A percentile compares a stretch with the other conserved stretches of the same genome.
These are phyloP conservation scores for Saguinus imperator DNA, from an alignment of 2,113 vertebrate genomes.

Conservation along the genomic window DNA sequence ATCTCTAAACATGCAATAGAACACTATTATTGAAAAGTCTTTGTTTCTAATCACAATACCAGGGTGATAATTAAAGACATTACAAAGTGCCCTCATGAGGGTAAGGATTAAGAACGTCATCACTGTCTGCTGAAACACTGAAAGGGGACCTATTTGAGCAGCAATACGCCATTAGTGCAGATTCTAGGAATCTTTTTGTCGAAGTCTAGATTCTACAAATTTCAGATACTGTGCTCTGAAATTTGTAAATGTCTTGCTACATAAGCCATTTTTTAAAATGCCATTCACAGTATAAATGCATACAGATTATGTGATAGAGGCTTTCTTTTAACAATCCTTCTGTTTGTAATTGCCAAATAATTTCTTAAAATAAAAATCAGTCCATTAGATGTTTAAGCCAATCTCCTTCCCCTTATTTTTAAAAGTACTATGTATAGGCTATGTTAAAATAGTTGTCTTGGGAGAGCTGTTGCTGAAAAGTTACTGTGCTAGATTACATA, in stretches of 20 bases:
- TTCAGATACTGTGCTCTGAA: slow-evolving; percentile 6
- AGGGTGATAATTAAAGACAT: slow-evolving; percentile 75
- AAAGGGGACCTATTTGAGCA: slow-evolving; percentile 8
- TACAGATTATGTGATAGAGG: slow-evolving; percentile 17
- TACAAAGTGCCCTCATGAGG: slow-evolving; percentile 58
- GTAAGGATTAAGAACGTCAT: slow-evolving; percentile 57
- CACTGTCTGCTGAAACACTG: slow-evolving; percentile 9
- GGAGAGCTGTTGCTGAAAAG: slow-evolving; percentile 76
- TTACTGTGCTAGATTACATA: slow-evolving; percentile 51
- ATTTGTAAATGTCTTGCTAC: slow-evolving; percentile 33
- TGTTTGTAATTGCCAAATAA: slow-evolving; percentile 54
- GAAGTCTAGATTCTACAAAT: neutral
- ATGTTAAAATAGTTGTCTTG: slow-evolving; percentile 64
- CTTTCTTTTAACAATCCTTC: slow-evolving; percentile 62
- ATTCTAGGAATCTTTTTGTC: neutral
- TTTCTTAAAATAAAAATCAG: slow-evolving; percentile 63
- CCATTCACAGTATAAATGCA: slow-evolving; percentile 43
- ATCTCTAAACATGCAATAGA: slow-evolving; percentile 81
- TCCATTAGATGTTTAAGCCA: slow-evolving; percentile 32
- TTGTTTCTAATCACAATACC: slow-evolving; percentile 79
- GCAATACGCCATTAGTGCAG: neutral
- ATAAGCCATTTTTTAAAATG: neutral
- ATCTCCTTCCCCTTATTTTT: slow-evolving; percentile 56
- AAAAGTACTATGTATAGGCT: neutral
- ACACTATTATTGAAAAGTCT: slow-evolving; percentile 78